Evolutionary conservation across 2,797 vertebrate species (phyloP).

Genomic region (Uromys caudimaculatus): DNA sequence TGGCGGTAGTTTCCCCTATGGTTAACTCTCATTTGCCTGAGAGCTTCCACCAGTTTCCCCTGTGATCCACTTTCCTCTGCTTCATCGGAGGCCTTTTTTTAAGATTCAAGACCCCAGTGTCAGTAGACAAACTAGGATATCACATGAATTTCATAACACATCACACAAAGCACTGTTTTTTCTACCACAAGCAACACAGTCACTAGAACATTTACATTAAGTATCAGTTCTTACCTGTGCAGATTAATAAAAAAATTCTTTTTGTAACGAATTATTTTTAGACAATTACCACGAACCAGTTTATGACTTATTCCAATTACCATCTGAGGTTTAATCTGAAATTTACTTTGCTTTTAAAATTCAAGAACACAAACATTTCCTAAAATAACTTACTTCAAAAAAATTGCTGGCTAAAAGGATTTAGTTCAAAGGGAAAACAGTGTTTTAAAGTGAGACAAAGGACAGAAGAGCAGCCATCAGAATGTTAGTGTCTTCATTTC

Average conservation of each 20-base stretch:
- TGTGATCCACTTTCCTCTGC: conserved; percentile 91
- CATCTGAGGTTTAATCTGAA: conserved; percentile 61
- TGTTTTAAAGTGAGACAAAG: conserved; percentile 65
- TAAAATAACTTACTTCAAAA: conserved; percentile 62
- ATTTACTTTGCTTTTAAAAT: conserved; percentile 64
- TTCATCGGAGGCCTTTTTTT: conserved; percentile 94
- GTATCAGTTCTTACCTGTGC: conserved; percentile 72
- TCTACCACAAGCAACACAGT: conserved; percentile 65
- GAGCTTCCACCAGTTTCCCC: conserved; percentile 96
- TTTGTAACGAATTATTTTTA: conserved; percentile 55
- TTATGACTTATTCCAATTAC: conserved; percentile 60
- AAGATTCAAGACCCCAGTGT: conserved; percentile 97
- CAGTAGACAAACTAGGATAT: conserved; percentile 89
- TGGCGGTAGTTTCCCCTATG: conserved; percentile 98
- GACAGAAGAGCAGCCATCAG: conserved; percentile 65
- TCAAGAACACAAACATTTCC: conserved; percentile 70
- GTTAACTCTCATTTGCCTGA: conserved; percentile 98
- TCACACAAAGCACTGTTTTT: conserved; percentile 78
- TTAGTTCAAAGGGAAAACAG: conserved; percentile 60
- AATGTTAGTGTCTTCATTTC: conserved; percentile 62
- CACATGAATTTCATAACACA: conserved; percentile 80
- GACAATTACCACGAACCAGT: conserved; percentile 64
- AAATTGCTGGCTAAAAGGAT: conserved; percentile 1
- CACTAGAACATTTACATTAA: conserved; percentile 76
- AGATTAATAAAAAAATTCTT: conserved; percentile 65